phyloP scores from a whole-genome alignment of 1,140 invertebrate species.

The Pectinophora gossypiella region DNA sequence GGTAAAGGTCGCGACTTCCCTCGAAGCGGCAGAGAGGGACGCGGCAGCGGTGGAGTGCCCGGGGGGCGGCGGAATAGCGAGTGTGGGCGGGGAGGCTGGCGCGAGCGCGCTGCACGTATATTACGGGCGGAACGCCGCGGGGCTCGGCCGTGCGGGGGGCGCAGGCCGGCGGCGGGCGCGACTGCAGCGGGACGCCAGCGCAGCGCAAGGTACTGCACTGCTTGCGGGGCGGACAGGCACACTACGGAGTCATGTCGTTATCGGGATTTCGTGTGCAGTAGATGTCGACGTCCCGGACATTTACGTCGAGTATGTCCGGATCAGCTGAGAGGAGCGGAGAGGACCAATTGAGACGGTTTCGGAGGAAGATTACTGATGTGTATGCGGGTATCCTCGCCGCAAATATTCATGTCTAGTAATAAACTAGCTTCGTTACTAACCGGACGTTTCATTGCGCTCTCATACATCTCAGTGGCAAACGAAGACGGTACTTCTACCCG shows the following conservation, averaged over 20 bases:
- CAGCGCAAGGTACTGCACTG: background rate
- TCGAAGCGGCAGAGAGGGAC: conserved; percentile 20
- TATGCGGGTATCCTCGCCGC: too few relatives aligned
- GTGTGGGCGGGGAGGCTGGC: too few relatives aligned
- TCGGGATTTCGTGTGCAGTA: conserved; percentile 5
- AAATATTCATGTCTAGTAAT: too few relatives aligned
- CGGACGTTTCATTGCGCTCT: too few relatives aligned
- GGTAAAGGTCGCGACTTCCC: conserved; percentile 11
- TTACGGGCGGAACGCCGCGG: too few relatives aligned
- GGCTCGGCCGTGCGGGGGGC: background rate
- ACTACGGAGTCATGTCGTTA: background rate
- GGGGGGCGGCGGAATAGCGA: too few relatives aligned
- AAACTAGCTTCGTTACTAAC: too few relatives aligned
- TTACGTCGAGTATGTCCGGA: conserved; percentile 9
- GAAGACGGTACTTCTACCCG: background rate
- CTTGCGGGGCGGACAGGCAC: background rate
- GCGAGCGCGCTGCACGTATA: too few relatives aligned
- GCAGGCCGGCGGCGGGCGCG: background rate
- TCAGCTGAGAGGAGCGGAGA: too few relatives aligned
- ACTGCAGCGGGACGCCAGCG: too few relatives aligned
- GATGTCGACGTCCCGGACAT: background rate
- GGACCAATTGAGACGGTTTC: too few relatives aligned
- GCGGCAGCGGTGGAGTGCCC: conserved; percentile 11
- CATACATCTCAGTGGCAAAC: conserved; percentile 5
- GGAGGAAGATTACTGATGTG: too few relatives aligned